phyloP scores from a whole-genome alignment of 2,888 invertebrate genomes.

The Andrena hattorfiana region DNA sequence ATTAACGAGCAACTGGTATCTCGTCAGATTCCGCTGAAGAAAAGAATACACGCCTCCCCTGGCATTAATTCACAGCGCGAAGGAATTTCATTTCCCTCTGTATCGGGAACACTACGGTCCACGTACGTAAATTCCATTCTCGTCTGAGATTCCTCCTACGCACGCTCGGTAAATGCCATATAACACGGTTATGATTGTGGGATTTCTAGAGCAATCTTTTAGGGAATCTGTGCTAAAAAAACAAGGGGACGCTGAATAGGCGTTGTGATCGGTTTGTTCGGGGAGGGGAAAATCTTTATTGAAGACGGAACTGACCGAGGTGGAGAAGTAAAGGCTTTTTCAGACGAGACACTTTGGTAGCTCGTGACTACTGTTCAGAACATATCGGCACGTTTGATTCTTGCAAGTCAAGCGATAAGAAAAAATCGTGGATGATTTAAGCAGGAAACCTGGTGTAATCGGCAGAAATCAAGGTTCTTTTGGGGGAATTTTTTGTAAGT shows the following conservation, averaged over 20 bases:
- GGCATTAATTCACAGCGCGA: constrained; percentile 34
- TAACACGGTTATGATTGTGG: constrained; percentile 33
- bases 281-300: too few species aligned
- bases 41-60: constrained; percentile 15
- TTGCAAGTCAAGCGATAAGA: too few species aligned
- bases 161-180: background rate
- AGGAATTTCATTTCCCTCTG: constrained; percentile 42
- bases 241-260: background rate
- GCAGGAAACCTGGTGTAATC: too few species aligned
- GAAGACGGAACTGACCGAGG: too few species aligned
- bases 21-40: background rate
- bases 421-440: too few species aligned
- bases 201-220: constrained; percentile 18
- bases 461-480: too few species aligned
- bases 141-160: background rate
- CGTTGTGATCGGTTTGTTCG: background rate
- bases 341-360: too few species aligned
- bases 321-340: too few species aligned
- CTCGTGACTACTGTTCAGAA: too few species aligned
- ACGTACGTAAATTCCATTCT: constrained; percentile 29
- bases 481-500: too few species aligned
- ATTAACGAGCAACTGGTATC: constrained; percentile 12
- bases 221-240: background rate
- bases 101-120: background rate
- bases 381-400: too few species aligned